These are phyloP conservation scores for Pantelozetes paolii DNA, from an alignment of 2,888 invertebrate genomes.

Conservation along the genomic window DNA sequence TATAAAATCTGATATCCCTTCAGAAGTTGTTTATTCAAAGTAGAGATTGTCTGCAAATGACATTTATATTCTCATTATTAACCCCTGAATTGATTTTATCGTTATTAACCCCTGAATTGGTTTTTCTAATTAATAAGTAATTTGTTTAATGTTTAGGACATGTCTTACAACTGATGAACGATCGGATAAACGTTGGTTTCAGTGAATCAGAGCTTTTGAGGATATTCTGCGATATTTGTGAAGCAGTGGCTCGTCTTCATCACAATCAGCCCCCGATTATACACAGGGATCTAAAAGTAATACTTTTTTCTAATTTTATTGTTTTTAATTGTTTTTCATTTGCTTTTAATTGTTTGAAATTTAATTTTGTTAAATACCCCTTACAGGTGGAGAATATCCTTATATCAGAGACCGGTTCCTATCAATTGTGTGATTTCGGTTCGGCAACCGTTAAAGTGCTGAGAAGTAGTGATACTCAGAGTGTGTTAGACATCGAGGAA, in stretches of 20 bases:
- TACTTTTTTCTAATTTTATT: constrained; percentile 42
- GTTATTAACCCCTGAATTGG: no score
- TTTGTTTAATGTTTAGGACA: constrained; percentile 55
- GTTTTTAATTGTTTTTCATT: constrained; percentile 18
- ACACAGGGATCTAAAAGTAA: constrained; percentile 82
- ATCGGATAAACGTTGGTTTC: constrained; percentile 67
- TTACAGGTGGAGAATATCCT: constrained; percentile 87
- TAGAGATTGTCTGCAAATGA: no score
- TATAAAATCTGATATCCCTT: no score
- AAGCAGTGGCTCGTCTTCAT: constrained; percentile 82
- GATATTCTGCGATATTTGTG: constrained; percentile 86
- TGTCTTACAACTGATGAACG: constrained; percentile 81
- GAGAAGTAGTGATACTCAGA: constrained; percentile 57
- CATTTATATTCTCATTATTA: no score
- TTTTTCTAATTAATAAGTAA: no score
- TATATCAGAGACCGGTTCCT: constrained; percentile 70
- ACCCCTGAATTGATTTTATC: no score
- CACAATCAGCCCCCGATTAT: constrained; percentile 88
- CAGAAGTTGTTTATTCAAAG: no score
- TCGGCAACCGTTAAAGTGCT: constrained; percentile 69
- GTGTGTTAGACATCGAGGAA: constrained; percentile 53
- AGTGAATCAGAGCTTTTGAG: constrained; percentile 70
- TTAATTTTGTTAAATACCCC: no score
- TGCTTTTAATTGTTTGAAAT: constrained; percentile 47
- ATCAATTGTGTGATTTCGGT: constrained; percentile 88